phyloP scores from a whole-genome alignment of 2,888 invertebrate species.

The Tipula unca region DNA sequence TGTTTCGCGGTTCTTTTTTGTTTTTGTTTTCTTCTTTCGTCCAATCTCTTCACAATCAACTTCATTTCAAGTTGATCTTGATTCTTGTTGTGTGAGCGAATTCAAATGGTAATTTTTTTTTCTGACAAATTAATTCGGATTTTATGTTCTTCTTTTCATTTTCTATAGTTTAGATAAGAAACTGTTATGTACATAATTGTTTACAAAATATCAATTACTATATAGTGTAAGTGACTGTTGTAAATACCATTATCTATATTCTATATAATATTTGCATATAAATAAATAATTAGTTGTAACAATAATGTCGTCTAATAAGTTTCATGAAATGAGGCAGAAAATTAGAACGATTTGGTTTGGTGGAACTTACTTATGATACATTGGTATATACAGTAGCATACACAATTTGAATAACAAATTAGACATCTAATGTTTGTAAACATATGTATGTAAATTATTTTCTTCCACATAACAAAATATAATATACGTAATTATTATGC shows the following conservation, averaged over 20 bases:
- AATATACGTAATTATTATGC: too few species aligned
- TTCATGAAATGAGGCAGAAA: not conserved
- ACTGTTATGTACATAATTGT: not conserved
- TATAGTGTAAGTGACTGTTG: too few species aligned
- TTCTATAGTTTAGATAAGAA: not conserved
- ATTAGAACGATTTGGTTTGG: not conserved
- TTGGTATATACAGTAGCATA: too few species aligned
- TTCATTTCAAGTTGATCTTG: not conserved
- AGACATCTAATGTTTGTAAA: too few species aligned
- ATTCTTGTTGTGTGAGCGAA: not conserved
- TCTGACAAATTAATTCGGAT: not conserved
- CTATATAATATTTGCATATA: not conserved
- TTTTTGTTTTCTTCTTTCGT: not conserved
- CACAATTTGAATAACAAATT: too few species aligned
- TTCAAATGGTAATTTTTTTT: not conserved
- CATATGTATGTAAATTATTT: too few species aligned
- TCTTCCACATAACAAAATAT: too few species aligned
- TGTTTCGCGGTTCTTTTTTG: not conserved
- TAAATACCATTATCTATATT: too few species aligned
- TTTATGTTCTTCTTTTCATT: not conserved
- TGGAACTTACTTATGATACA: not conserved
- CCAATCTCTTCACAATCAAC: not conserved
- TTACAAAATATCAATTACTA: not conserved
- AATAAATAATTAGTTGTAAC: not conserved
- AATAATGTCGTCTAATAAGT: not conserved